Percentiles rank a stretch among this genome's conserved stretches.
phyloP scores from a whole-genome alignment of 2,797 vertebrate species.

The Eleutherodactylus coqui region DNA sequence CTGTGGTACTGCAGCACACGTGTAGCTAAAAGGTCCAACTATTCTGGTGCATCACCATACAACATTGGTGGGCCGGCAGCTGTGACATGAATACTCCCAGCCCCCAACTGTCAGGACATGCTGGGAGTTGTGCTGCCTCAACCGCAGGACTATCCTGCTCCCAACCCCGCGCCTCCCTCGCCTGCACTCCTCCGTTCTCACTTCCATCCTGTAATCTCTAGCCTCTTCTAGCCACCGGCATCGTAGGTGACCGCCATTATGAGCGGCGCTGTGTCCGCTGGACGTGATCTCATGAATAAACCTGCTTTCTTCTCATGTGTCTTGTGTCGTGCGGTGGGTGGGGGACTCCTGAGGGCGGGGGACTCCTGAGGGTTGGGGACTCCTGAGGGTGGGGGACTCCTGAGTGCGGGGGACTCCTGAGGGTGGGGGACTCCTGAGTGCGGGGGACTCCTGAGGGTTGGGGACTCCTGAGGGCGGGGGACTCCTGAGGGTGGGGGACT shows the following conservation, averaged over 20 bases:
- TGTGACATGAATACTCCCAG: background rate
- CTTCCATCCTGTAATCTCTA: background rate
- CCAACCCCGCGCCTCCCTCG: background rate
- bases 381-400: no score
- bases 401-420: no score
- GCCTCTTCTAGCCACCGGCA: background rate
- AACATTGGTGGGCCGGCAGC: background rate
- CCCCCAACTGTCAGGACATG: background rate
- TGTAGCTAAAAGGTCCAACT: background rate
- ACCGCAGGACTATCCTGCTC: background rate
- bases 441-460: no score
- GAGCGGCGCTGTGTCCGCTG: background rate
- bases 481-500: no score
- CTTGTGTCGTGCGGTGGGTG: background rate
- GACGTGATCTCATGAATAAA: constrained; percentile 2
- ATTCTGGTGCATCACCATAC: background rate
- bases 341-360: no score
- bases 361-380: no score
- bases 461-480: no score
- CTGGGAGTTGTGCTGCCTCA: background rate
- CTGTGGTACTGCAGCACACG: background rate
- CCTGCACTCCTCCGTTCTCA: background rate
- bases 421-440: no score
- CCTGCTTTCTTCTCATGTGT: background rate
- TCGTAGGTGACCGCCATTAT: background rate